phyloP scores from a whole-genome alignment of 2,113 vertebrate species.

The Mesoclemmys tuberculata region DNA sequence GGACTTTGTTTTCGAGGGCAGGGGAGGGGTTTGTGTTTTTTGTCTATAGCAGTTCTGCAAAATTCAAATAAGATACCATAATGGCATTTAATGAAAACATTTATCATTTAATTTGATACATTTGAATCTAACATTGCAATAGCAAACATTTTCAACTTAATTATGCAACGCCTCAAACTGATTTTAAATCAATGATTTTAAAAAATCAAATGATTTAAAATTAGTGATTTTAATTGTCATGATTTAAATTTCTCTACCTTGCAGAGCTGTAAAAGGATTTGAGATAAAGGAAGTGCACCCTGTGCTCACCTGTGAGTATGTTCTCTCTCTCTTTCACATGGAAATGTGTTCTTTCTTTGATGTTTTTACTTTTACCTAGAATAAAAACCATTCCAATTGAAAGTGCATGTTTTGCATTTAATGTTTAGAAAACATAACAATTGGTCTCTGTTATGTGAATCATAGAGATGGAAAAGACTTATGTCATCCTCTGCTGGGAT shows the following conservation, averaged over 20 bases:
- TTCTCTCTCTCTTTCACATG: background rate
- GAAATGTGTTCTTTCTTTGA: background rate
- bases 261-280: background rate
- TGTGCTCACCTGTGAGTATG: accelerated
- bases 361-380: background rate
- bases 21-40: background rate
- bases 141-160: background rate
- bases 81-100: background rate
- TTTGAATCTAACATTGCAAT: background rate
- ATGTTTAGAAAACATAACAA: background rate
- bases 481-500: background rate
- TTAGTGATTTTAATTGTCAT: background rate
- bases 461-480: background rate
- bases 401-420: background rate
- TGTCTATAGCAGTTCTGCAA: background rate
- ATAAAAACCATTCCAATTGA: background rate
- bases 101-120: slow-evolving; percentile 5
- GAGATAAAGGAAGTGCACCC: background rate
- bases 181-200: background rate
- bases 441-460: background rate
- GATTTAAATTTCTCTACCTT: background rate
- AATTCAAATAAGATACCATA: background rate
- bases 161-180: background rate
- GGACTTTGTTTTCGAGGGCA: background rate
- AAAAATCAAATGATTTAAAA: accelerated